A percentile compares a stretch with the other conserved stretches of the same genome.
phyloP scores from a whole-genome alignment of 1,140 invertebrate genomes.

The Euwallacea similis region DNA sequence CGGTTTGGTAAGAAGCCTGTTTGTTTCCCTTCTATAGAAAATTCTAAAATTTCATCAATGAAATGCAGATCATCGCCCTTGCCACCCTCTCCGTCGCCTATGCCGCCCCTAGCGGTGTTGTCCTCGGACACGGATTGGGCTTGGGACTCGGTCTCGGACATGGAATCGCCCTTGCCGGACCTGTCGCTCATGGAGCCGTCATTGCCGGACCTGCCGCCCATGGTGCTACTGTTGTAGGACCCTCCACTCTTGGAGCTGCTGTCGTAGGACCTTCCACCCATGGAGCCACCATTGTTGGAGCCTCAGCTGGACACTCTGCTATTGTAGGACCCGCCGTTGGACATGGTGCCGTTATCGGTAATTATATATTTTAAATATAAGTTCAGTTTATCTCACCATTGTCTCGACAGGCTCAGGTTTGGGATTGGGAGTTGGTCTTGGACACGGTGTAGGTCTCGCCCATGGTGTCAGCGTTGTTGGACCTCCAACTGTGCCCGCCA shows the following conservation, averaged over 20 bases:
- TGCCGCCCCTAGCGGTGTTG: constrained; percentile 32
- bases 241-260: constrained; percentile 13
- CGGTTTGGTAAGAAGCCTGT: constrained; percentile 38
- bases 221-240: constrained; percentile 20
- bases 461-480: constrained; percentile 37
- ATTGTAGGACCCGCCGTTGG: constrained; percentile 37
- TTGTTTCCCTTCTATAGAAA: background rate
- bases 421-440: background rate
- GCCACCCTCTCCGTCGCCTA: constrained; percentile 39
- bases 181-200: constrained; percentile 14
- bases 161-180: constrained; percentile 24
- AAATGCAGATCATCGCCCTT: constrained; percentile 36
- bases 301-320: constrained; percentile 25
- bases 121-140: constrained; percentile 14
- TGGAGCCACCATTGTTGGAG: constrained; percentile 29
- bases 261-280: constrained; percentile 18
- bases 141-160: constrained; percentile 15
- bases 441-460: constrained; percentile 19
- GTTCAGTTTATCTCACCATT: background rate
- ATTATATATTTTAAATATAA: background rate
- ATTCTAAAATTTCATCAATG: background rate
- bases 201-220: constrained; percentile 24
- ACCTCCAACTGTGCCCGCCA: constrained; percentile 30
- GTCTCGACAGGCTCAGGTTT: background rate
- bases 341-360: constrained; percentile 35